phyloP scores from a whole-genome alignment of 2,113 vertebrate genomes.

The Thryonomys swinderianus region DNA sequence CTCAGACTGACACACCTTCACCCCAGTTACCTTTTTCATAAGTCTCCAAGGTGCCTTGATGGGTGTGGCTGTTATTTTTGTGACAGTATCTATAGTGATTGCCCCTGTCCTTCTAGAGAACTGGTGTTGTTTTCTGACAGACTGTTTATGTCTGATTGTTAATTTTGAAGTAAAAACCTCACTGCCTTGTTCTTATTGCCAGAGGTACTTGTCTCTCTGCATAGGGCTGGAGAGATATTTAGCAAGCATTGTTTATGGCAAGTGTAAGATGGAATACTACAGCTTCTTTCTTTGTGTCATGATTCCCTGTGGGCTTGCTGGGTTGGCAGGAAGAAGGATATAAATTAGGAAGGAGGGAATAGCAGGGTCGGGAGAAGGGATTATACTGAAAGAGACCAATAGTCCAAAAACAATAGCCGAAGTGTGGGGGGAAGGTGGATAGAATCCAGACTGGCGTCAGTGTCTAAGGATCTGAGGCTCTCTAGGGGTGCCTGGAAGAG shows the following conservation, averaged over 20 bases:
- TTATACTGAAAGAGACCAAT: not conserved
- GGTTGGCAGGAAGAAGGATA: conserved; percentile 10
- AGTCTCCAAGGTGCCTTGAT: conserved; percentile 13
- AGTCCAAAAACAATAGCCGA: not conserved
- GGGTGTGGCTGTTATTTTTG: conserved; percentile 31
- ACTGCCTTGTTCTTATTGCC: conserved; percentile 49
- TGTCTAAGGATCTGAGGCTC: not conserved
- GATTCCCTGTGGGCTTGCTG: not conserved
- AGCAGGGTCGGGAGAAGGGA: not conserved
- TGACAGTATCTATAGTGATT: conserved; percentile 22
- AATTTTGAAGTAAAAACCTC: conserved; percentile 28
- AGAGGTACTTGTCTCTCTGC: conserved; percentile 24
- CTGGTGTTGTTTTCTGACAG: conserved; percentile 49
- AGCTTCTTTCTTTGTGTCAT: conserved; percentile 36
- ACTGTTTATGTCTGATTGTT: conserved; percentile 53
- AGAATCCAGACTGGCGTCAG: not conserved
- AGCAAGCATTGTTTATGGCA: conserved; percentile 41
- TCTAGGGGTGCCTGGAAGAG: not conserved
- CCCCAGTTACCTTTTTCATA: not conserved
- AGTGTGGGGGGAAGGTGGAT: not conserved
- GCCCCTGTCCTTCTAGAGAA: conserved; percentile 22
- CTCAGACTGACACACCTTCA: not conserved
- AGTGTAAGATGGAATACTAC: not conserved
- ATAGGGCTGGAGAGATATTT: conserved; percentile 31
- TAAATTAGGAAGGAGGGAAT: not conserved